A percentile compares a stretch with the other conserved stretches of the same genome.
Conservation (phyloP, 2,888 invertebrate genomes). For the Caenorhabditis sp. region DNA sequence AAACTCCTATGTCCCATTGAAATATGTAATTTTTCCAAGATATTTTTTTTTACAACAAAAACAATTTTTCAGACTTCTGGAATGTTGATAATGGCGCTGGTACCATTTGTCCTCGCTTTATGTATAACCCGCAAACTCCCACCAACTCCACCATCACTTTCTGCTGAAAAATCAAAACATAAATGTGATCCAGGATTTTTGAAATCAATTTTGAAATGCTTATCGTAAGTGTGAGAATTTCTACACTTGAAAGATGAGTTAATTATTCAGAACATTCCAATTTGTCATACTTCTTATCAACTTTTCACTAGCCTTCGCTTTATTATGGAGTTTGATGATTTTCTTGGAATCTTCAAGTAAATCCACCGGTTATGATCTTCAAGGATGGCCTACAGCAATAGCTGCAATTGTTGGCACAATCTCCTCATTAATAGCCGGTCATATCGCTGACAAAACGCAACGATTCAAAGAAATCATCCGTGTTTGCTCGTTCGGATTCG, state of each 20-base stretch:
- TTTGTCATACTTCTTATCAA: constrained; percentile 65
- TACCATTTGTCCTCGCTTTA: constrained; percentile 40
- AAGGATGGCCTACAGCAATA: constrained; percentile 42
- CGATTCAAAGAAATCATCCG: constrained; percentile 55
- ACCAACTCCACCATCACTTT: constrained; percentile 66
- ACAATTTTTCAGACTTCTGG: constrained; percentile 39
- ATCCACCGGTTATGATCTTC: constrained; percentile 35
- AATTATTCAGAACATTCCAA: constrained; percentile 31
- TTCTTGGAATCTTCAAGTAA: constrained; percentile 40
- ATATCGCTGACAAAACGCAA: constrained; percentile 62
- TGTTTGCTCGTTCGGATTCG: constrained; percentile 40
- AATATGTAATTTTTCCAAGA: neutral
- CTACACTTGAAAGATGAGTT: neutral
- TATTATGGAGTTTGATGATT: constrained; percentile 57
- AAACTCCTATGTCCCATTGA: neutral
- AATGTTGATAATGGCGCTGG: constrained; percentile 37
- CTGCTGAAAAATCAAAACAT: constrained; percentile 41
- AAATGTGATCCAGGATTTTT: constrained; percentile 45
- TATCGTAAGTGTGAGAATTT: constrained; percentile 16
- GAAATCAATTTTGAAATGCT: constrained; percentile 35
- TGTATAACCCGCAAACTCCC: constrained; percentile 46
- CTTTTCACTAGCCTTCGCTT: constrained; percentile 61
- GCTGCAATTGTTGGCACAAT: constrained; percentile 57
- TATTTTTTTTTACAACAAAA: neutral
- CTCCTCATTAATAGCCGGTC: constrained; percentile 57